A percentile compares a stretch with the other conserved stretches of the same genome.
Conservation (phyloP, 2,888 invertebrate species). For the Petrolisthes cinctipes region DNA sequence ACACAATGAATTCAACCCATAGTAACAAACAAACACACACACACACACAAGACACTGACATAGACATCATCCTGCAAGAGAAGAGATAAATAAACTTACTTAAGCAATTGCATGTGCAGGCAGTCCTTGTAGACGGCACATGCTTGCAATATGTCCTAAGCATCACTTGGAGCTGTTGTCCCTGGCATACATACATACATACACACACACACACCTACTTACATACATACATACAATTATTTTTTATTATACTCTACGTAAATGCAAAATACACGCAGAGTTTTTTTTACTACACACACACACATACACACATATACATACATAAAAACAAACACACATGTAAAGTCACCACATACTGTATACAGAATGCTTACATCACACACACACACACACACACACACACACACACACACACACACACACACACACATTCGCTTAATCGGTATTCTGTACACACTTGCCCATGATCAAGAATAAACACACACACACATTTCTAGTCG, state of each 20-base stretch:
- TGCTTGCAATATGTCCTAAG: neutral
- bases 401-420: conserved; percentile 18
- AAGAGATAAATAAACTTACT: conserved; percentile 2
- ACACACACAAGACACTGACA: conserved; percentile 5
- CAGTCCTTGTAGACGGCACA: neutral
- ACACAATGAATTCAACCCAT: neutral
- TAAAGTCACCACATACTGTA: neutral
- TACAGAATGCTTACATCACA: neutral
- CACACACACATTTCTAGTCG: neutral
- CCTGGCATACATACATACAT: conserved; percentile 13
- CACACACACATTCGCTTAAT: conserved; percentile 1
- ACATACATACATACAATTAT: neutral
- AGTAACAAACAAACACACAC: neutral
- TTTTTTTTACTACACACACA: neutral
- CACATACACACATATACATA: conserved; percentile 11
- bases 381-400: conserved; percentile 1
- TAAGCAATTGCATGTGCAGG: neutral
- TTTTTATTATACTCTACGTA: neutral
- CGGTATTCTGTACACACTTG: neutral
- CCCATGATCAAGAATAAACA: neutral
- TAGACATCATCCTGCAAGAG: neutral
- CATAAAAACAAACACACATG: conserved; percentile 15
- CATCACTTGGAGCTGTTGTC: neutral
- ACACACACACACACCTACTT: conserved; percentile 5
- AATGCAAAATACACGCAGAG: neutral